Evolutionary conservation across 2,888 invertebrate genomes (phyloP), one percentile per base, ranked within the genome.

Genomic region (Pegoplata infirma): DNA sequence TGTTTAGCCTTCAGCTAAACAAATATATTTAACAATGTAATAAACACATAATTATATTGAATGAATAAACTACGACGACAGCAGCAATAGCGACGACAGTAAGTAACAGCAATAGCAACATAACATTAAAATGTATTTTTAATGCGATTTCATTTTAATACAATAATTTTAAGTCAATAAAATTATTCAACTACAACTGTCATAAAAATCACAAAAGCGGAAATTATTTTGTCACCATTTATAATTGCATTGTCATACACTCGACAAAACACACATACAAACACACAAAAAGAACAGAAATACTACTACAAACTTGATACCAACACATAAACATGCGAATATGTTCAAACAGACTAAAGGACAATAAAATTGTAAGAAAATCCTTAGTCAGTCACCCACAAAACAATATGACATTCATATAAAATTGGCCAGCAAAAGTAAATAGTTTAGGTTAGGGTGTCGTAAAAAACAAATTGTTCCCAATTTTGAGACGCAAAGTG

Each of bases 211-310:
- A 86, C 85, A 84, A 84, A 72, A 84, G 86, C 85, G 86, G 85
- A 86, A 86, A 86, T 87, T 86, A 86, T 87, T 87, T 86, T 87
- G 87, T 86, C 87, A 86, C 87, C 87, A 86, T 86, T 86, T 86
- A 87, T 86, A 86, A 86, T 86, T 86, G 86, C 86, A 86, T 86
- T 87, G 86, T 86, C 87, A 86, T 84, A 85, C 81, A 79, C 69
- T 71, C 63, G 69, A 72, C 79, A 75, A 82, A 80, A 74, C 17
- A 64, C 53, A 53, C 44, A 23, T 12, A 23, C 32, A 53, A 14
- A 32, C 10, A 49, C 8, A 32, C 73, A 56, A 3, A 23, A 4
- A 47, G 14, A n/a, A 67, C 19, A 10, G 7, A 47, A 19, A 63
- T 4, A 40, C 53, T 44, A 32, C 19, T 19, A 55, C n/a, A 17